Conservation (phyloP, 2,113 vertebrate genomes). For the Empidonax traillii region DNA sequence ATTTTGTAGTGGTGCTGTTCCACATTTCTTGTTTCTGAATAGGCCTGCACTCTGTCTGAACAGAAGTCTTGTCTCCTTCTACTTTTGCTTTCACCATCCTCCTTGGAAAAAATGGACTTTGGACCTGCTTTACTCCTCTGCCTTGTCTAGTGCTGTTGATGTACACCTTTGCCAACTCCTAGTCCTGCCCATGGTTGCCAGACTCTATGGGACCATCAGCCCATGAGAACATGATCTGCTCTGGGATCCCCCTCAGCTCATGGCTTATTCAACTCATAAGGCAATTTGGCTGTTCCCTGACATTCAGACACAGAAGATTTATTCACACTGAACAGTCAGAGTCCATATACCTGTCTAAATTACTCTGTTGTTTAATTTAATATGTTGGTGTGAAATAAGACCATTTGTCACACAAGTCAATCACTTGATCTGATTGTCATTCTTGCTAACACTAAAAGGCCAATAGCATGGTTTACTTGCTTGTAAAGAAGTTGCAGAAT, state of each 20-base stretch:
- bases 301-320: background rate
- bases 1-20: background rate
- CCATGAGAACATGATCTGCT: accelerated
- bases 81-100: background rate
- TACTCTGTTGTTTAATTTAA: background rate
- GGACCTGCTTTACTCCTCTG: background rate
- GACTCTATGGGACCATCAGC: background rate
- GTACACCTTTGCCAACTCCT: background rate
- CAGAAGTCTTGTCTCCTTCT: background rate
- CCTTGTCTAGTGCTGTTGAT: background rate
- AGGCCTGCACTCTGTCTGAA: background rate
- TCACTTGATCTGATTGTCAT: background rate
- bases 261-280: background rate
- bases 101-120: background rate
- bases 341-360: background rate
- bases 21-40: background rate
- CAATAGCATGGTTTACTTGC: background rate
- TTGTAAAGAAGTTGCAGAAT: background rate
- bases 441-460: background rate
- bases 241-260: background rate
- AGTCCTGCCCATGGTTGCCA: background rate
- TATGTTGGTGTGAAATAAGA: background rate
- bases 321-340: background rate
- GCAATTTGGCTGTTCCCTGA: background rate
- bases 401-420: background rate